Evolutionary conservation across 2,113 vertebrate species (phyloP).

Genomic region (Chaetops frenatus): DNA sequence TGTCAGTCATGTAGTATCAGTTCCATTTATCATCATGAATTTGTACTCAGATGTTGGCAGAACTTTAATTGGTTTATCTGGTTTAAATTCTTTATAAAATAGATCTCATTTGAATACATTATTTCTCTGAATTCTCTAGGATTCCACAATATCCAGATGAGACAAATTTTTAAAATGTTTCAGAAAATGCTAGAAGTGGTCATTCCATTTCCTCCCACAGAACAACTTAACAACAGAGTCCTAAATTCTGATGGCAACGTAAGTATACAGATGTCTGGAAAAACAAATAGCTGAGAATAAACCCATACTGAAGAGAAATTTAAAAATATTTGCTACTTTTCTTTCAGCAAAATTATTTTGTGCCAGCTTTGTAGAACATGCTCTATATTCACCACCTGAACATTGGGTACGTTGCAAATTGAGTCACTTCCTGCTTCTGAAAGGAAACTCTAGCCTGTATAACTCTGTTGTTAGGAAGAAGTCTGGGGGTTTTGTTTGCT

Average conservation of each 20-base stretch:
- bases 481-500: background rate
- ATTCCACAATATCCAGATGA: background rate
- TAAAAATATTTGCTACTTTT: background rate
- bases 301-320: background rate
- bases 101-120: background rate
- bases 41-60: background rate
- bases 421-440: background rate
- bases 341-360: background rate
- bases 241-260: background rate
- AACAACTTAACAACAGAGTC: background rate
- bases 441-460: background rate
- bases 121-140: background rate
- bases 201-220: background rate
- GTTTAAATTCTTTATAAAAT: background rate
- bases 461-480: background rate
- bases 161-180: background rate
- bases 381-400: background rate
- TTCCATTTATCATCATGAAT: fast-evolving
- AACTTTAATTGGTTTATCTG: background rate
- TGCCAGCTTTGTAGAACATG: background rate
- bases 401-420: background rate
- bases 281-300: background rate
- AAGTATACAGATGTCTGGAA: background rate
- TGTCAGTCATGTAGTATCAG: too few species aligned
- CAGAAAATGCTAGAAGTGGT: background rate